Evolutionary conservation across 2,888 invertebrate species (phyloP), one percentile per base, ranked within the genome.

Genomic region (Ectropis crepuscularia): DNA sequence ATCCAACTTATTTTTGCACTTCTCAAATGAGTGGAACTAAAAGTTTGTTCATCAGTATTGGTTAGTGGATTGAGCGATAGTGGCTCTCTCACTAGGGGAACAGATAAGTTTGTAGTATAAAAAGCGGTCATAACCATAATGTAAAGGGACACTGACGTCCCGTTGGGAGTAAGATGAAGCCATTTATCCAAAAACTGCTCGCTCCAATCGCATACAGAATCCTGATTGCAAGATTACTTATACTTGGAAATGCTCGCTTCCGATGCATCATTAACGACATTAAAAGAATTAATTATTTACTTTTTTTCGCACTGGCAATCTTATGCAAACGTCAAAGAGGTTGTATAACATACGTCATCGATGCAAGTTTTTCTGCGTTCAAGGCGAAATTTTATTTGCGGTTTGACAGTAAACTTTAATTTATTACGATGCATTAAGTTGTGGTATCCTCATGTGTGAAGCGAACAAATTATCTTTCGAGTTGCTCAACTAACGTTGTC

Each of bases 181-280:
- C 92, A 92, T 92, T 92, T 92, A 80, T 77, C 83, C 86, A 88
- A 91, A 89, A 89, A 88, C 78, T 78, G 79, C 78, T 57, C 60
- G 60, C 80, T 79, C 78, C 85, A 86, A 85, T 87, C 88, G 87
- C 83, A 83, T 74, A 63, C 85, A 87, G 88, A 89, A 91, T 92
- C 86, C 88, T 82, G 86, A 87, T 85, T 87, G 73, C 82, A 77
- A 81, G 82, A 90, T 89, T 86, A 87, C 83, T 88, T 90, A 88
- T 92, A 91, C 92, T 90, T 89, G 90, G 92, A 90, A 91, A 90
- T 89, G 81, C 79, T 77, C 81, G 73, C 83, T 79, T 82, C 81
- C 82, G 83, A 78, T 81, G 81, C 84, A 83, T 89, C 90, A 89
- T 92, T 91, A 91, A 91, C 88, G 81, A 81, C 86, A 87, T 89